These are phyloP conservation scores for Notamacropus eugenii DNA, from an alignment of 2,797 vertebrate genomes.

Conservation along the genomic window DNA sequence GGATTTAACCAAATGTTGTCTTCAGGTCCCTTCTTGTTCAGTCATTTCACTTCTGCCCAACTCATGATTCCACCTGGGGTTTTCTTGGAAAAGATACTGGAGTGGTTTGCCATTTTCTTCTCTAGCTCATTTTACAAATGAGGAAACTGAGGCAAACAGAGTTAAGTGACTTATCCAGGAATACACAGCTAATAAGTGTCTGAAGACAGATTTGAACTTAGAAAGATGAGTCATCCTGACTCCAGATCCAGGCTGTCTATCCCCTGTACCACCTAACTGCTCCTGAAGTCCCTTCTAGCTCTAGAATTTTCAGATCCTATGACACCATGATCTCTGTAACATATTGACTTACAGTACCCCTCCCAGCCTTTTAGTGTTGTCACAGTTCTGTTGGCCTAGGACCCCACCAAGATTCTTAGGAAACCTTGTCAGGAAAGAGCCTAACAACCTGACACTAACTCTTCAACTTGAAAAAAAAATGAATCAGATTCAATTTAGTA, in stretches of 20 bases:
- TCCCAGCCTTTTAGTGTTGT: not conserved
- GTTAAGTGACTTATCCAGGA: too few relatives aligned
- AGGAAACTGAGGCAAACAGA: too few relatives aligned
- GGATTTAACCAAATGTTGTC: not conserved
- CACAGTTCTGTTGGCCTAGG: not conserved
- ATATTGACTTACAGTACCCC: not conserved
- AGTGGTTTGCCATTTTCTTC: too few relatives aligned
- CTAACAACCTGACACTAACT: not conserved
- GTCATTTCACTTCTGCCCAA: not conserved
- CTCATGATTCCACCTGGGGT: not conserved
- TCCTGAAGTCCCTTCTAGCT: not conserved
- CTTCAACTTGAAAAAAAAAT: not conserved
- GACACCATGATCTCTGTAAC: not conserved
- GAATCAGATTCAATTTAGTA: not conserved
- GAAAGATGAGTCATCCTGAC: too few relatives aligned
- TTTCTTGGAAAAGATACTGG: too few relatives aligned
- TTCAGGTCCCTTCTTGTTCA: not conserved
- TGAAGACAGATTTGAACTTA: too few relatives aligned
- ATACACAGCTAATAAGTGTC: too few relatives aligned
- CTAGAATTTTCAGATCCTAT: not conserved
- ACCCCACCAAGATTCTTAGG: not conserved
- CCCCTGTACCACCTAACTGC: too few relatives aligned
- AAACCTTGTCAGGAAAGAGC: not conserved
- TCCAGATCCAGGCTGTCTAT: too few relatives aligned
- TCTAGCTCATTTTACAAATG: too few relatives aligned